Base-by-base conservation (phyloP, 2,888 invertebrate species). In the Tethea ocularis region DNA sequence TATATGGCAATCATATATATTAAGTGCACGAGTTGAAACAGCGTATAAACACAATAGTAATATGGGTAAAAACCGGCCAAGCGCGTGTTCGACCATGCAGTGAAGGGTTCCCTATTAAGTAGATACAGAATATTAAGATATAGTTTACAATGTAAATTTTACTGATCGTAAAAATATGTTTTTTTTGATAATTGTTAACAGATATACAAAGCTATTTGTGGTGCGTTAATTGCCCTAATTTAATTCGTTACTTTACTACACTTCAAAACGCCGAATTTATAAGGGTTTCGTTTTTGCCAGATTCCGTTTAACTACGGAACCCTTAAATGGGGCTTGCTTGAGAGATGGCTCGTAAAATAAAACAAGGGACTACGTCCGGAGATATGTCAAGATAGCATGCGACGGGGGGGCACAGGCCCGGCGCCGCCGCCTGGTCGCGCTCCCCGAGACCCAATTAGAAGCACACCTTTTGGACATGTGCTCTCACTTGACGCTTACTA, bases 381-480 rank as follows among this genome's bases (percentile, higher is more conserved):
- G 92, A 93, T 93, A 86, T 88, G 91, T 92, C 92, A 90, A 93
- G 92, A 93, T 93, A 93, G 88, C 77, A 75, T 78, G 77, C 82
- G 78, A 82, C 86, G 83, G 86, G 88, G 87, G 88, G 87, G 88
- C 78, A 78, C 74, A 73, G 80, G 77, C 78, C 78, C 78, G 74
- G 73, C 81, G 77, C 78, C 77, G 84, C 88, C 88, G 87, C 86
- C 33, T 89, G 86, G 79, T 72, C 80, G 75, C 71, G 72, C 80
- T 78, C 84, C 81, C 80, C 81, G 82, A 83, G 87, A 86, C 90
- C 92, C 93, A 93, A 93, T 93, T 93, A 93, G 93, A 88, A 83
- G 83, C 89, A 92, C 92, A 93, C 92, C 92, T 92, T 92, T 91
- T 85, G 87, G 90, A 90, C 91, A 92, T 90, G 89, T 92, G 91